Evolutionary conservation across 2,888 invertebrate genomes (phyloP).

Genomic region (Ptychoptera albimana): DNA sequence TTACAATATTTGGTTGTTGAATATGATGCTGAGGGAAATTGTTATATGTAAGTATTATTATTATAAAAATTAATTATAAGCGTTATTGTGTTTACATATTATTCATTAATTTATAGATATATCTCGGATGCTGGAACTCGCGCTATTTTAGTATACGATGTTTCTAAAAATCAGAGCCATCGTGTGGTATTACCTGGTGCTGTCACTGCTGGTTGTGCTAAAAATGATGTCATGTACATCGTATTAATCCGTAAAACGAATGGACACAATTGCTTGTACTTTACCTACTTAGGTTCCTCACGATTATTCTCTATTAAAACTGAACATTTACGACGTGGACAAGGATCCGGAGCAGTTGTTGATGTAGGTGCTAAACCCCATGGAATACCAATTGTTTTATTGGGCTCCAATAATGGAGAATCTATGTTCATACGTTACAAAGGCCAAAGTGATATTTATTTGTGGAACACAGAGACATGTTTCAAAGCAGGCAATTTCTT

Average conservation of each 20-base stretch:
- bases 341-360: slow-evolving; percentile 36
- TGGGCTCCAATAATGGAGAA: slow-evolving; percentile 43
- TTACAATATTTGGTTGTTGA: slow-evolving; percentile 43
- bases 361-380: slow-evolving; percentile 40
- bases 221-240: slow-evolving; percentile 42
- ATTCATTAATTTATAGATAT: slow-evolving; percentile 17
- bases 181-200: slow-evolving; percentile 40
- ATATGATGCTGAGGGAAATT: slow-evolving; percentile 34
- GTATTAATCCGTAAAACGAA: slow-evolving; percentile 34
- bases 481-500: slow-evolving; percentile 39
- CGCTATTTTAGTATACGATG: slow-evolving; percentile 35
- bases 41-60: slow-evolving; percentile 26
- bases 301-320: slow-evolving; percentile 40
- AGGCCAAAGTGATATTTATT: slow-evolving; percentile 43
- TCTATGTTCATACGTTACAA: slow-evolving; percentile 44
- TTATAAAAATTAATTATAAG: not conserved
- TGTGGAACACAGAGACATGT: slow-evolving; percentile 43
- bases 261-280: slow-evolving; percentile 35
- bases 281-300: slow-evolving; percentile 40
- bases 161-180: slow-evolving; percentile 33
- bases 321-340: slow-evolving; percentile 35
- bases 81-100: not conserved
- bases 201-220: slow-evolving; percentile 25
- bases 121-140: slow-evolving; percentile 22
- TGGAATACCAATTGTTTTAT: slow-evolving; percentile 34